Evolutionary conservation across 23 tunicate genomes (phyloP), one percentile per base, ranked within the genome.

Genomic region (Styela plicata): DNA sequence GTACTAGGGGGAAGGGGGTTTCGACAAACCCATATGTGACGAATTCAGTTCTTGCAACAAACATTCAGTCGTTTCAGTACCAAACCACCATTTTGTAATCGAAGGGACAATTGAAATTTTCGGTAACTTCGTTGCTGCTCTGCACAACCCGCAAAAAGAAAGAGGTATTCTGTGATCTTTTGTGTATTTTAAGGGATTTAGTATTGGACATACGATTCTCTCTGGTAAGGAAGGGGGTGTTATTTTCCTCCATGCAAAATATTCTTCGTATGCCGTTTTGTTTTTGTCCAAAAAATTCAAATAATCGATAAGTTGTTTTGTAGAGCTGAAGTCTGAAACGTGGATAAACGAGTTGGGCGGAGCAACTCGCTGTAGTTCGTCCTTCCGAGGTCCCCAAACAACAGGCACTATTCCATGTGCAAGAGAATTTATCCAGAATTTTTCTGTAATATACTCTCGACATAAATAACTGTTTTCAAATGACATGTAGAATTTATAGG

Each of bases 381-480:
- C 70, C 52, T 84, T 84, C 29, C 81, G 84, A 13, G 91, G 91
- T 7, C 91, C 91, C 86, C 85, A 87, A 25, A 87, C 91, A 1
- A 87, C 69, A 2, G 91, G 91, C 2, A 87, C 79, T 1, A 87
- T 35, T 2, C 85, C 86, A 36, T 61, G 52, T 2, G 36, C 82
- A 1, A 87, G 62, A 28, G 74, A 30, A 34, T 82, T 87, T 7
- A 70, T 28, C 91, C 86, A 82, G 75, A 87, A 82, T 62, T 87
- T 87, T 76, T 87, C 91, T 29, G 86, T 87, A 80, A 85, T 52
- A 35, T 85, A 85, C 3, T 69, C 70, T n/a, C 83, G 83, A 35
- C 89, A 85, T 31, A 69, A 83, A 1, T 67, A 21, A 27, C 83
- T 63, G 36, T 85, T 85, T 85, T 85, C 89, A 69, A 85, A 85